phyloP scores from a whole-genome alignment of 2,113 vertebrate species.

The Pluvianellus socialis region DNA sequence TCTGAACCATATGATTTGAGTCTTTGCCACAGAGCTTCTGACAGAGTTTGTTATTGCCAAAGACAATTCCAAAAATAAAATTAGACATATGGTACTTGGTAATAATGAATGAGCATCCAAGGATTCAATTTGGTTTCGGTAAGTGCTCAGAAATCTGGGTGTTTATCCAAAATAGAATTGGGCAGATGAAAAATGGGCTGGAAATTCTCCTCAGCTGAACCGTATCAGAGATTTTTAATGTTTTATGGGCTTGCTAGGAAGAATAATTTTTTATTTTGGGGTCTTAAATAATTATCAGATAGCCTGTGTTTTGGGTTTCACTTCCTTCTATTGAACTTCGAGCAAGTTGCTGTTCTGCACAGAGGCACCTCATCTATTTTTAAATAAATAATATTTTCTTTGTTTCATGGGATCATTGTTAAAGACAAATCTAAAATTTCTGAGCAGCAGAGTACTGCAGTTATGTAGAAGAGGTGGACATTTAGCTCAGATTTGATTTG shows the following conservation, averaged over 20 bases:
- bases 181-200: neutral
- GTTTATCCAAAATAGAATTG: slow-evolving; percentile 25
- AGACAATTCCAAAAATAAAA: slow-evolving; percentile 49
- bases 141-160: neutral
- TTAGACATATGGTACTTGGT: slow-evolving; percentile 24
- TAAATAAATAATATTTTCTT: neutral
- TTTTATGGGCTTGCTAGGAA: neutral
- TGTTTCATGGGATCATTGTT: neutral
- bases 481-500: neutral
- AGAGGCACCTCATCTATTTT: neutral
- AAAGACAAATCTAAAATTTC: neutral
- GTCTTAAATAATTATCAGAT: neutral
- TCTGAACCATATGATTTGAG: neutral
- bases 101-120: slow-evolving; percentile 46
- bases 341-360: neutral
- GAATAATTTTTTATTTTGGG: neutral
- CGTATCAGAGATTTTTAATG: neutral
- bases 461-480: neutral
- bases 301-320: neutral
- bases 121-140: neutral
- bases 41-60: slow-evolving; percentile 2
- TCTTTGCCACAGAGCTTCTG: neutral
- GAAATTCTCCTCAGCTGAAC: neutral
- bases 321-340: neutral
- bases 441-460: neutral